phyloP scores from a whole-genome alignment of 2,113 vertebrate species.

The Cromileptes altivelis region DNA sequence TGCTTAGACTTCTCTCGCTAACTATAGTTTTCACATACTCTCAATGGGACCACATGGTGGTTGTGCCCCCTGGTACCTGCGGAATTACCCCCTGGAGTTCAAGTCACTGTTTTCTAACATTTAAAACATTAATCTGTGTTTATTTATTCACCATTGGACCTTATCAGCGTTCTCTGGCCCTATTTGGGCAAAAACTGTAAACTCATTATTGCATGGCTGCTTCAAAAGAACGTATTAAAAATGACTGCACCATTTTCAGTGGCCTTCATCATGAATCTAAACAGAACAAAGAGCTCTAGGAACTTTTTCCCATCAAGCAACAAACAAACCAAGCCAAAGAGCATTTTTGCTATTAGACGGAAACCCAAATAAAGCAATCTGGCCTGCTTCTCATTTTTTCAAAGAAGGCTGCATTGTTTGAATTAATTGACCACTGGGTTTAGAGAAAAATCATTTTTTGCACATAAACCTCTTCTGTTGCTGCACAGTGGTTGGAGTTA shows the following conservation, averaged over 20 bases:
- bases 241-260: not conserved
- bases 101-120: not conserved
- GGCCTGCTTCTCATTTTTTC: not conserved
- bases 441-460: conserved; percentile 19
- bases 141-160: not conserved
- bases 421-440: conserved; percentile 32
- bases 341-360: conserved; percentile 26
- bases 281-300: conserved; percentile 25
- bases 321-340: conserved; percentile 41
- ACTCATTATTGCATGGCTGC: not conserved
- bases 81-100: rapidly evolving
- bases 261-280: conserved; percentile 11
- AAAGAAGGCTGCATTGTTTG: conserved; percentile 47
- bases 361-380: conserved; percentile 17
- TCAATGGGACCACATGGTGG: not conserved
- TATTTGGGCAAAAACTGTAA: not conserved
- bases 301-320: conserved; percentile 30
- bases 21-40: not conserved
- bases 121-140: not conserved
- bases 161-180: not conserved
- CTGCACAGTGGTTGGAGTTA: not conserved
- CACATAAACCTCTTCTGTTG: not conserved
- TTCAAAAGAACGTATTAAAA: conserved; percentile 11
- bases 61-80: not conserved
- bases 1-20: not conserved